Conservation (phyloP, 2,113 vertebrate species). For the Boulengeromyrus knoepffleri region DNA sequence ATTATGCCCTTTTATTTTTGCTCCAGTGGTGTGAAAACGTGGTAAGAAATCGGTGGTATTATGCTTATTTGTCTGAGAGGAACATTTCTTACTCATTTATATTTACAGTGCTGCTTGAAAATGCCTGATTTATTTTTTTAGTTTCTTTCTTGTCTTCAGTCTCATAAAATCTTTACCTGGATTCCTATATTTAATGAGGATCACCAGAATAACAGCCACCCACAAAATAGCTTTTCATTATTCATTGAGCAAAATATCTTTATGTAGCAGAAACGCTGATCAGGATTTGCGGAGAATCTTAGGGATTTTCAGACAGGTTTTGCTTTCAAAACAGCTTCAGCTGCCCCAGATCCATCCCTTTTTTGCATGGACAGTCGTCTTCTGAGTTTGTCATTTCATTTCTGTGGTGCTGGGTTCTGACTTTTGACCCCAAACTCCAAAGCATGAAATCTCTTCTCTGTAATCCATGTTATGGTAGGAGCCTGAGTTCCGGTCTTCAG, state of each 20-base stretch:
- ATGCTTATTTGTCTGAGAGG: neutral
- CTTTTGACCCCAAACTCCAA: neutral
- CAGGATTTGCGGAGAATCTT: neutral
- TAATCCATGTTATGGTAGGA: neutral
- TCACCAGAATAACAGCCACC: neutral
- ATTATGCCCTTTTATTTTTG: constrained; percentile 10
- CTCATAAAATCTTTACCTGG: neutral
- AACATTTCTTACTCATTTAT: neutral
- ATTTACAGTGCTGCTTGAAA: neutral
- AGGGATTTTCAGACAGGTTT: neutral
- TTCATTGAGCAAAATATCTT: neutral
- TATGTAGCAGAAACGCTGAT: neutral
- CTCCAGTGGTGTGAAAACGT: neutral
- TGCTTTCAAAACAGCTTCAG: neutral
- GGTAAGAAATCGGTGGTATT: neutral
- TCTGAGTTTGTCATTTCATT: neutral
- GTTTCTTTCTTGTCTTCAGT: neutral
- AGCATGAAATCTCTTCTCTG: neutral
- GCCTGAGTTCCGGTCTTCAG: neutral
- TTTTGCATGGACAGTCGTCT: neutral
- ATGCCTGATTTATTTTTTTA: neutral
- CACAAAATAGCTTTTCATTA: neutral
- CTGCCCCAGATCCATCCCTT: neutral
- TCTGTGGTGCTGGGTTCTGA: neutral
- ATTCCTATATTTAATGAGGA: neutral